Conservation (phyloP, 2,113 vertebrate genomes). For the Pachypanchax playfairii region DNA sequence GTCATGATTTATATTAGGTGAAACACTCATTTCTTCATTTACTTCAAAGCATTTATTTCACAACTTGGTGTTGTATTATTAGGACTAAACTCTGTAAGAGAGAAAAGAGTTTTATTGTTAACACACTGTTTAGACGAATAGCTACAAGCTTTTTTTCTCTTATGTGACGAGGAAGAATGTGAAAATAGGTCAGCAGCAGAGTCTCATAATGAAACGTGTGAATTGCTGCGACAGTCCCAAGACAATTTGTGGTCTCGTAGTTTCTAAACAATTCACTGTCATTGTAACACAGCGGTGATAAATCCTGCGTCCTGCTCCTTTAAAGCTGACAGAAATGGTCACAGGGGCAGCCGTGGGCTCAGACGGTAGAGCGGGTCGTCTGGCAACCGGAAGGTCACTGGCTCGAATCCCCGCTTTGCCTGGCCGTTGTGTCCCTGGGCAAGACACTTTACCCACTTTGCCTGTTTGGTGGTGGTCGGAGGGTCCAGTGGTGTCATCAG, state of each 20-base stretch:
- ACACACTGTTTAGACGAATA: constrained; percentile 9
- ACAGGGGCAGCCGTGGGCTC: too few relatives aligned
- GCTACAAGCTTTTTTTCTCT: constrained; percentile 15
- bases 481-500: too few relatives aligned
- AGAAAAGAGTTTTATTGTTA: constrained; percentile 22
- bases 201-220: constrained; percentile 14
- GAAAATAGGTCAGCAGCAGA: constrained; percentile 49
- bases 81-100: constrained; percentile 26
- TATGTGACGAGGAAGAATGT: constrained; percentile 14
- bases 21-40: background rate
- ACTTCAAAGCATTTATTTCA: constrained; percentile 18
- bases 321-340: constrained; percentile 2
- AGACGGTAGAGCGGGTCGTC: too few relatives aligned
- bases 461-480: too few relatives aligned
- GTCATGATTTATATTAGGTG: background rate
- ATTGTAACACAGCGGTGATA: constrained; percentile 10
- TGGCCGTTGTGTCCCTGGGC: too few relatives aligned
- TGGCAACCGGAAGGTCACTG: too few relatives aligned
- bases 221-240: constrained; percentile 41
- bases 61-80: constrained; percentile 40
- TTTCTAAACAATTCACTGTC: constrained; percentile 22
- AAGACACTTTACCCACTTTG: too few relatives aligned
- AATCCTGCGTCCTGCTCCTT: background rate
- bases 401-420: too few relatives aligned
- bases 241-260: constrained; percentile 29